Percentiles rank a stretch among this genome's conserved stretches.
Evolutionary conservation across 2,888 invertebrate genomes (phyloP).

Genomic region (Eubasilissa splendida): DNA sequence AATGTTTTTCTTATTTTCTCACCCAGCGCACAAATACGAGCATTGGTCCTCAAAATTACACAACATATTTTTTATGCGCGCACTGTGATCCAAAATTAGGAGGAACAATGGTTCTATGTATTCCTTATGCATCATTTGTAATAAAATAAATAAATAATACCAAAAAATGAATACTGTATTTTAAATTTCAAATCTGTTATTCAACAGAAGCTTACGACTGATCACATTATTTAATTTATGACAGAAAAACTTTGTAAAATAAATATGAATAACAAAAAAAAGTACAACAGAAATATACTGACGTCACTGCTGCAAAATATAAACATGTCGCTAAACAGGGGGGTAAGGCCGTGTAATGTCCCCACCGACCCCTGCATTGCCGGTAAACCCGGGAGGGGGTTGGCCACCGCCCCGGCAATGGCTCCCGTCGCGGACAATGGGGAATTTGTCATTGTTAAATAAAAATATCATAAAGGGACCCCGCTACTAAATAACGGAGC

Average conservation of each 20-base stretch:
- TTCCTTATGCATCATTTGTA: too few species aligned
- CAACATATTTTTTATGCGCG: too few species aligned
- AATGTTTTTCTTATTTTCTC: too few species aligned
- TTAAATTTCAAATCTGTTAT: too few species aligned
- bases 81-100: too few species aligned
- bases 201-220: background rate
- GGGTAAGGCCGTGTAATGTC: slow-evolving; percentile 39
- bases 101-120: too few species aligned
- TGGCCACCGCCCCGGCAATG: slow-evolving; percentile 45
- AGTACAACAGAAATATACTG: background rate
- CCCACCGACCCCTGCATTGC: slow-evolving; percentile 22
- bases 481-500: slow-evolving; percentile 23
- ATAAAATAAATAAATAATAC: too few species aligned
- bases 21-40: too few species aligned
- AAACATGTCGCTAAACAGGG: slow-evolving; percentile 31
- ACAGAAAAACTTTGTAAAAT: background rate
- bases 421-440: slow-evolving; percentile 31
- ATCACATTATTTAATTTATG: too few species aligned
- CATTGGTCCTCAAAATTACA: too few species aligned
- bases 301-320: background rate
- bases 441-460: slow-evolving; percentile 56
- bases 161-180: too few species aligned
- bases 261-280: background rate
- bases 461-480: slow-evolving; percentile 47
- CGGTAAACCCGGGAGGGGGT: slow-evolving; percentile 41